These are phyloP conservation scores for Chymomyza costata DNA, from an alignment of 1,140 invertebrate species.

Conservation along the genomic window DNA sequence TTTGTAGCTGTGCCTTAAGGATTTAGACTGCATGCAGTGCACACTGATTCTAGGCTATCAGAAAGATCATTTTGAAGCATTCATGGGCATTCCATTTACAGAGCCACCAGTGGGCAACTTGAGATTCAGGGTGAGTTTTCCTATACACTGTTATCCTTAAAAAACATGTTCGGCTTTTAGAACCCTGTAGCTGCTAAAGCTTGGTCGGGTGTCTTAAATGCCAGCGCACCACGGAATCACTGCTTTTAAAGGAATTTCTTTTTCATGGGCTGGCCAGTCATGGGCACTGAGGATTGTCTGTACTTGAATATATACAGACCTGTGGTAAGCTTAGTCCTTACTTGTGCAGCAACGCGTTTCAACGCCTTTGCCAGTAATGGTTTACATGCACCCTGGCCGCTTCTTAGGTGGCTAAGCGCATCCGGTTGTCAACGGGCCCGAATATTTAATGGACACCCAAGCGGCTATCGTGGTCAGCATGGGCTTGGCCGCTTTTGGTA, in stretches of 20 bases:
- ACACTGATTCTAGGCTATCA: constrained; percentile 7
- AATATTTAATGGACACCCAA: constrained; percentile 72
- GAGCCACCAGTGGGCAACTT: constrained; percentile 28
- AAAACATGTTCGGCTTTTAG: background rate
- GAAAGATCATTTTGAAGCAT: constrained; percentile 22
- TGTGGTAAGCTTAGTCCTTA: no score
- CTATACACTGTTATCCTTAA: background rate
- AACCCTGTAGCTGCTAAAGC: constrained; percentile 19
- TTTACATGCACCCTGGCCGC: constrained; percentile 79
- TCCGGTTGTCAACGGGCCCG: constrained; percentile 54
- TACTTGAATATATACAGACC: constrained; percentile 79
- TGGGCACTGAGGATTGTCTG: constrained; percentile 77
- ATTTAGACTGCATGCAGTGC: constrained; percentile 17
- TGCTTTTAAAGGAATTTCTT: constrained; percentile 32
- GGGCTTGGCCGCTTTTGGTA: constrained; percentile 75
- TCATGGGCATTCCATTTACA: constrained; percentile 36
- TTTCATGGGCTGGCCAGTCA: background rate
- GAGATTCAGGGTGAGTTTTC: constrained; percentile 29
- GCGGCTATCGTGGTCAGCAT: constrained; percentile 77
- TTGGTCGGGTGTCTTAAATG: constrained; percentile 12
- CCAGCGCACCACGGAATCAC: constrained; percentile 2
- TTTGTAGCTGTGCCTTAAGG: constrained; percentile 1
- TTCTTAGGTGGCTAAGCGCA: constrained; percentile 75
- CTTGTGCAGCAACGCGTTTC: background rate
- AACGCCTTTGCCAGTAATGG: constrained; percentile 75